These are phyloP conservation scores for Castor canadensis DNA, from an alignment of 2,113 vertebrate genomes.

Conservation along the genomic window DNA sequence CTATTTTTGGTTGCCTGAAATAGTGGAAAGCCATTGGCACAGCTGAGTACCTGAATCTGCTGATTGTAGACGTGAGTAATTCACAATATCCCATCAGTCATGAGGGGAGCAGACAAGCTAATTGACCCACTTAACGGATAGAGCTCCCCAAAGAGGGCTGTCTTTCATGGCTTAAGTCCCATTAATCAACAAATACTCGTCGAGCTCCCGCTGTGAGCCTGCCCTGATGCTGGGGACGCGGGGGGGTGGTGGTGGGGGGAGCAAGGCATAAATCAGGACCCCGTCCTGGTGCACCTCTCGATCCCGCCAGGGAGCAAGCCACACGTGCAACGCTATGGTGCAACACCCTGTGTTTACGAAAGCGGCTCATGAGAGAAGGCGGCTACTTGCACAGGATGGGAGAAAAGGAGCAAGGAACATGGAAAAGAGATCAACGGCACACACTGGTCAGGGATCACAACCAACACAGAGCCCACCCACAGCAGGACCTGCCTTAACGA, in stretches of 20 bases:
- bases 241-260: too few relatives aligned
- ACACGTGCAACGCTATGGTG: fast-evolving
- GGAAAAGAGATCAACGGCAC: fast-evolving
- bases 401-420: fast-evolving
- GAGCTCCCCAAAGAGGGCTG: constrained; percentile 68
- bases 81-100: constrained; percentile 73
- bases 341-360: background rate
- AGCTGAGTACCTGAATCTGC: constrained; percentile 40
- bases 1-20: constrained; percentile 44
- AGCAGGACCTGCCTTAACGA: fast-evolving
- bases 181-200: constrained; percentile 68
- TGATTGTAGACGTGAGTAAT: constrained; percentile 62
- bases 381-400: background rate
- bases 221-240: background rate
- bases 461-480: fast-evolving
- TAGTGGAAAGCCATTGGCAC: constrained; percentile 1
- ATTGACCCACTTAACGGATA: constrained; percentile 73
- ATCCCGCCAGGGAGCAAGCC: background rate
- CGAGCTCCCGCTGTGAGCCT: constrained; percentile 59
- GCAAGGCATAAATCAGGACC: constrained; percentile 32
- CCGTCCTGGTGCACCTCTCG: background rate
- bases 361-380: fast-evolving
- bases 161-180: constrained; percentile 56
- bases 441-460: fast-evolving
- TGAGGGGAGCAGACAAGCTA: constrained; percentile 68